Base-by-base conservation (phyloP, 2,797 vertebrate genomes). In the Rhodeus uyekii region DNA sequence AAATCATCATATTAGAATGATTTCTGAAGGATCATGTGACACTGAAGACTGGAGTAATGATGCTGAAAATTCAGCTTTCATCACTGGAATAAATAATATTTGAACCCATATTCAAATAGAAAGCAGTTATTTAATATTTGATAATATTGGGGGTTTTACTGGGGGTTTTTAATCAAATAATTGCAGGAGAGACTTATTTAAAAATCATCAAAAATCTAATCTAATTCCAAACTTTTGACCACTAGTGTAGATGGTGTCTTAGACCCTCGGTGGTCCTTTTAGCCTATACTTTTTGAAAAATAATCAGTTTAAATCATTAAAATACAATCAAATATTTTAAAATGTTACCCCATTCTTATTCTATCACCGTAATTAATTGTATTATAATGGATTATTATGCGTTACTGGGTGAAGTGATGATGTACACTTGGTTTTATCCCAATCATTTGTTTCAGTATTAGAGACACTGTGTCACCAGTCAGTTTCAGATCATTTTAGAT, bases 311-410 rank as follows among this genome's bases (percentile, higher is more conserved):
- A 76, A 63, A 65, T 38, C 53, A 80, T 18, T 22, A 22, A 44
- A 46, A 72, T 64, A 34, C 74, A 48, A 72, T 80, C 22, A 22
- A 27, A 55, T 61, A 76, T 76, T 63, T 63, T 46, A 1, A 18
- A 46, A 63, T 63, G 10, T 63, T 63, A 76, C 46, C 61, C 5
- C 55, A 48, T 64, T 24, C 13, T 42, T 44, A 42, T 44, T 76
- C 7, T 16, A 13, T 42, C 16, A 44, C 22, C 36, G 44, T 76
- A 42, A 76, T 60, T 42, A 9, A 36, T n/a, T 74, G 48, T 55
- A 74, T 74, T 74, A 55, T 55, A 38, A 55, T 36, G 24, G 48
- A 38, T 38, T n/a, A 55, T 61, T 32, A 29, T 29, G 16, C 1
- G 5, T 76, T 60, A 29, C 53, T 76, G 24, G 9, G 24, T 61